phyloP scores from a whole-genome alignment of 2,888 invertebrate genomes.

The Nymphalis polychloros region DNA sequence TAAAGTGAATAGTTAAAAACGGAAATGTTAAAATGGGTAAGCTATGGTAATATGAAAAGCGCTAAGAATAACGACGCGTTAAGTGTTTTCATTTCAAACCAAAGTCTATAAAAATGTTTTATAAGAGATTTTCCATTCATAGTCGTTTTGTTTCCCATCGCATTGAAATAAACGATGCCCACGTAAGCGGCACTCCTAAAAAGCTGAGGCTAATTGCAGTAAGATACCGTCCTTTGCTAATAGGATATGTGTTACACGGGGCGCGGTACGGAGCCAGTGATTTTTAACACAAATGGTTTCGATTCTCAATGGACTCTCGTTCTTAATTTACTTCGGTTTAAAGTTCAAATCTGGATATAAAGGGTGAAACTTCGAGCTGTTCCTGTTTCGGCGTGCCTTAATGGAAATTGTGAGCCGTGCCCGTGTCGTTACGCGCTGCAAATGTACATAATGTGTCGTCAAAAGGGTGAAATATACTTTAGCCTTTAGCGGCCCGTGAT shows the following conservation, averaged over 20 bases:
- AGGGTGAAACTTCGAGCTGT: constrained; percentile 58
- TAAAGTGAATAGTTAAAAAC: constrained; percentile 22
- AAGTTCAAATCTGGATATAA: constrained; percentile 51
- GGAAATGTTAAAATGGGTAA: constrained; percentile 25
- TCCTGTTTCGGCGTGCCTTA: constrained; percentile 61
- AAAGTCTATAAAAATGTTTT: constrained; percentile 36
- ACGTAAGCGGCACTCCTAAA: constrained; percentile 66
- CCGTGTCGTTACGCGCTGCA: constrained; percentile 79
- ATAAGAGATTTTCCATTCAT: constrained; percentile 36
- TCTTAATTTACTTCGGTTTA: constrained; percentile 45
- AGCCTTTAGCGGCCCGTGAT: constrained; percentile 77
- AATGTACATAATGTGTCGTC: constrained; percentile 81
- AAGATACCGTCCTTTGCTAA: constrained; percentile 80
- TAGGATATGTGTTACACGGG: constrained; percentile 79
- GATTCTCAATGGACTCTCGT: constrained; percentile 40
- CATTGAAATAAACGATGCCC: constrained; percentile 40
- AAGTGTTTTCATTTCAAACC: constrained; percentile 31
- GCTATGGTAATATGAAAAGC: constrained; percentile 27
- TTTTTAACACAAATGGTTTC: constrained; percentile 53
- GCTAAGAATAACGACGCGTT: constrained; percentile 25
- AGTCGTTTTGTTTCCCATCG: constrained; percentile 39
- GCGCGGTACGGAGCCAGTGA: constrained; percentile 54
- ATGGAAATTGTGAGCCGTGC: constrained; percentile 81
- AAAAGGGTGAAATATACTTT: constrained; percentile 81
- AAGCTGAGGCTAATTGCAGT: constrained; percentile 77